Evolutionary conservation across 2,888 invertebrate species (phyloP), one percentile per base, ranked within the genome.

Genomic region (Anoplius nigerrimus): DNA sequence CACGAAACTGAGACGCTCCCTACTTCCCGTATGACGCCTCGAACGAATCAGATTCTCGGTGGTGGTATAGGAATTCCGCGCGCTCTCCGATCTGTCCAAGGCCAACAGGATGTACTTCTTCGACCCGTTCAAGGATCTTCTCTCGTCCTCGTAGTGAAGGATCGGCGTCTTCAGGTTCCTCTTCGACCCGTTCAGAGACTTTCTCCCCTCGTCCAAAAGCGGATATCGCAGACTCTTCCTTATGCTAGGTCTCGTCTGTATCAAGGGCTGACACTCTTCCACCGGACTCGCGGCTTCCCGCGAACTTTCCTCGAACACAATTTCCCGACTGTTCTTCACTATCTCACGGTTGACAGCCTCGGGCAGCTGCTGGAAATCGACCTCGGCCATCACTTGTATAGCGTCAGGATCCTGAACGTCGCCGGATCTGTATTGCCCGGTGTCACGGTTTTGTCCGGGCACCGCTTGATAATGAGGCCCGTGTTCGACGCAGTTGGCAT

Each of bases 1-100:
- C 46, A 90, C 90, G 66, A 90, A 89, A 78, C 91, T 91, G 77
- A 91, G 65, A 20, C 77, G 72, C 64, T 86, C 85, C 2, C 62
- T 76, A 57, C 83, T 83, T 0, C 79, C 83, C 0, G 81, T 81
- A 56, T 83, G 80, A 21, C 82, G 65, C 62, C 82, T 66, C 0
- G 75, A 42, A 0, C 64, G 66, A 5, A 71, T 61, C 18, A 80
- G 59, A 68, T 73, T 79, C 27, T 83, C 84, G 24, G 72, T 75
- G 18, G 61, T 73, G 1, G 66, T 3, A 11, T 75, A 68, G 2
- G 75, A 62, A 46, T 75, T 74, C 45, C 68, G 72, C 3, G 45
- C 63, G 52, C 80, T 82, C 3, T 81, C 80, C 4, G 66, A 63
- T 24, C 62, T 75, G 16, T 85, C 85, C 15, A 83, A 18, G 4